A percentile compares a stretch with the other conserved stretches of the same genome.
These are phyloP conservation scores for Philotrypesis tridentata DNA, from an alignment of 1,140 invertebrate genomes.

Conservation along the genomic window DNA sequence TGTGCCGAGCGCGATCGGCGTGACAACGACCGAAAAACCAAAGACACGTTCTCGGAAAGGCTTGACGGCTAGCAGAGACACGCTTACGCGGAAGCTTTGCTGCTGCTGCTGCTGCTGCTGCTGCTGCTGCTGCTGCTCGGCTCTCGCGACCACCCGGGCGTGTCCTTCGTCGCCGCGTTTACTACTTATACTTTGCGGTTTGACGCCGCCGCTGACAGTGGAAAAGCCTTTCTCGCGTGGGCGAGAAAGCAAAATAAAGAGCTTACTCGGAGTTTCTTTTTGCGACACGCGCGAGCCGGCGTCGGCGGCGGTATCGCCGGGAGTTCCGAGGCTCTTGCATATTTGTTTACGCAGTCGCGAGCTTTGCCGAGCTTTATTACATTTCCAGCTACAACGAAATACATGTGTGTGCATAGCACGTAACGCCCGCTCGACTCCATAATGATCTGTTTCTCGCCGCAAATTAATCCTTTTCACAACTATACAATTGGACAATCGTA, in stretches of 20 bases:
- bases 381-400: too few species aligned
- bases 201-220: neutral
- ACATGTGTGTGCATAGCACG: too few species aligned
- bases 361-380: neutral
- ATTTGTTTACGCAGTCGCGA: neutral
- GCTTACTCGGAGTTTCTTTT: neutral
- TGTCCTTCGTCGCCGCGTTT: conserved; percentile 3
- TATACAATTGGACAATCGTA: too few species aligned
- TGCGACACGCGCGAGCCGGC: neutral
- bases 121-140: too few species aligned
- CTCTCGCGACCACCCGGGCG: conserved; percentile 40
- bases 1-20: conserved; percentile 52
- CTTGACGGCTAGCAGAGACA: conserved; percentile 54
- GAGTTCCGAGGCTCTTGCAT: too few species aligned
- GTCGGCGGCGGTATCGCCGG: neutral
- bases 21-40: conserved; percentile 58
- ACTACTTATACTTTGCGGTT: conserved; percentile 4
- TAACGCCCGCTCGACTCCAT: too few species aligned
- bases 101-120: too few species aligned
- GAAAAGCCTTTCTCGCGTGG: neutral
- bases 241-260: neutral
- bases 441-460: too few species aligned
- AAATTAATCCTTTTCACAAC: too few species aligned
- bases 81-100: conserved; percentile 38
- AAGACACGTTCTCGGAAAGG: conserved; percentile 53